Evolutionary conservation across 2,888 invertebrate genomes (phyloP), one percentile per base, ranked within the genome.

Genomic region (Cephus sareptanus): DNA sequence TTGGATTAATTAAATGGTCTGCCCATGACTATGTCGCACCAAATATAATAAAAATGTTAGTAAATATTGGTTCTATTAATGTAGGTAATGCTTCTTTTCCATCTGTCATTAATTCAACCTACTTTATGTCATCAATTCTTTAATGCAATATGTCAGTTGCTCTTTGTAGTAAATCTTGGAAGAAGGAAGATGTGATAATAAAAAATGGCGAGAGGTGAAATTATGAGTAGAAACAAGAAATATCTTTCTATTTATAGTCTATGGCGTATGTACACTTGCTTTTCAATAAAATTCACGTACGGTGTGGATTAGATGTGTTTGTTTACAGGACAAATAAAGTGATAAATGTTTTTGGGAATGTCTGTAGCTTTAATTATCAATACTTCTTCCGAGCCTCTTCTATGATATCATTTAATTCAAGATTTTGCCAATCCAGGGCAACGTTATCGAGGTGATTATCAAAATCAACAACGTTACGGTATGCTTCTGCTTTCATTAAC

Each of bases 401-500:
- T 86, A 95, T 94, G 83, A 93, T 92, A 83, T 94, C 92, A 90
- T 95, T 95, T 73, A 96, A 92, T 78, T 94, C 92, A 9, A 92
- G 89, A 92, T 99, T 99, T 85, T 95, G 95, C 98, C 98, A 99
- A 91, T 99, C 98, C 81, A 95, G 93, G 33, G 95, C 93, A 69
- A 97, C 94, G 91, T 99, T 96, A 92, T 99, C 99, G 82, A 99
- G 93, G 92, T 99, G 98, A 92, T 98, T 98, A 92, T 99, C 99
- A 90, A 99, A 99, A 92, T 99, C 99, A 15, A 96, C 93, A n/a
- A 99, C 92, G 85, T 95, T 94, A 79, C 95, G 94, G 90, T 96
- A 96, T 0, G 95, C 94, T 74, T 95, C 94, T 40, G 94, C 93
- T 86, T 96, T 95, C 70, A 98, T 92, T 74, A 98, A 92, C 40